Base-by-base conservation (phyloP, 2,888 invertebrate genomes). In the Homarus gammarus region DNA sequence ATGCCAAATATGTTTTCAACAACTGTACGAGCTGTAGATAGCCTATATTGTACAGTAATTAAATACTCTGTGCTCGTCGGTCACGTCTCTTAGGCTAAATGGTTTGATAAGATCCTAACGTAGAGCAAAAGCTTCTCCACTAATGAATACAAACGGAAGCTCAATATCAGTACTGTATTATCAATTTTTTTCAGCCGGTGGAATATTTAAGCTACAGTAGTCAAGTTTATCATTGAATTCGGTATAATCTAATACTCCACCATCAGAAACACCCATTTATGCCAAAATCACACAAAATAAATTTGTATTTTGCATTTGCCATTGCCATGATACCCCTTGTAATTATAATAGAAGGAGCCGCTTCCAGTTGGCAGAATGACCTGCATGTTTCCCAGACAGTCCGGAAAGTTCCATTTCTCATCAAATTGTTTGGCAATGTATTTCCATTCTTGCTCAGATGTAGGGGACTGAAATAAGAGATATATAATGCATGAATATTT, bases 301-400 rank as follows among this genome's bases (percentile, higher is more conserved):
- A 84, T 68, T 83, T 40, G n/a, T 83, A 70, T 36, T 72, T 70
- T 83, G 83, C 70, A 68, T 83, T 68, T 27, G 40, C 70, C n/a
- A 70, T 70, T 83, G 31, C 83, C 70, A 40, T 83, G 68, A 38
- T 27, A 38, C n/a, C 83, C 70, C 33, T 68, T 83, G 33, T 70
- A 70, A 38, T 70, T 83, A 40, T 72, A 70, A n/a, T 83, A 83
- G 70, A 27, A 83, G 22, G 70, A 83, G 6, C 83, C 70, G 38
- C 44, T 44, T 10, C 49, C 49, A 22, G 83, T 15, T 40, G 68
- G 68, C 10, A 70, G 68, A 33, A 40, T 27, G n/a, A 83, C 70
- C 18, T 68, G n/a, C 12, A 70, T 40, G 40, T 83, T 40, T 15
- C 83, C 44, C 10, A 38, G 2, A n/a, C 83, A 83, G 70, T 70